These are phyloP conservation scores for Cisticola juncidis DNA, from an alignment of 2,113 vertebrate species.

Conservation along the genomic window DNA sequence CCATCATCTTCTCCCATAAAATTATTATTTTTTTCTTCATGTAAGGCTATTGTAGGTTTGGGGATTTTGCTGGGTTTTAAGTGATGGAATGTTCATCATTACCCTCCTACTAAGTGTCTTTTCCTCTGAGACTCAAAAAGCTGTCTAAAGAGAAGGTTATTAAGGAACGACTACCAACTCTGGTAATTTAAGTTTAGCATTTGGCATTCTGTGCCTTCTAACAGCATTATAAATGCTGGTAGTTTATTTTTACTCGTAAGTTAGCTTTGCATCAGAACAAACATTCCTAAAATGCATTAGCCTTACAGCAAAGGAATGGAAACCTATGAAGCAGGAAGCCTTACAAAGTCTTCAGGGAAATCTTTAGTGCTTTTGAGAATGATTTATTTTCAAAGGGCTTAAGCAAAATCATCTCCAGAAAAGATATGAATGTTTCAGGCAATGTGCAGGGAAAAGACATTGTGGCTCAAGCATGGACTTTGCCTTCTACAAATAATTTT, in stretches of 20 bases:
- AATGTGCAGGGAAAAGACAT: conserved; percentile 34
- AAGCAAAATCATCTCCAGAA: conserved; percentile 65
- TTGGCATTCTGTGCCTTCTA: conserved; percentile 34
- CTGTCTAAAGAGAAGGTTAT: not conserved
- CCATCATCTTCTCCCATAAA: not conserved
- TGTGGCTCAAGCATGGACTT: not conserved
- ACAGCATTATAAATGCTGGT: conserved; percentile 18
- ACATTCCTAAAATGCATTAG: conserved; percentile 71
- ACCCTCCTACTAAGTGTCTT: not conserved
- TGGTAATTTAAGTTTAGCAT: conserved; percentile 10
- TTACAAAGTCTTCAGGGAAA: conserved; percentile 68
- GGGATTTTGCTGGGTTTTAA: not conserved
- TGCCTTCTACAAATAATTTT: conserved; percentile 15
- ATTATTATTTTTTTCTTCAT: not conserved
- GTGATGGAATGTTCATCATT: not conserved
- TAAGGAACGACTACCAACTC: not conserved
- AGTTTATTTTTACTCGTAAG: conserved; percentile 60
- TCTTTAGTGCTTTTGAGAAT: conserved; percentile 75
- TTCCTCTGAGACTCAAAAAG: conserved; percentile 4
- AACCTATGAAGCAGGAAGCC: conserved; percentile 70
- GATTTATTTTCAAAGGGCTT: conserved; percentile 74
- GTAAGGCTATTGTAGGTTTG: not conserved
- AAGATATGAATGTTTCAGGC: conserved; percentile 61
- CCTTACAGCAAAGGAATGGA: conserved; percentile 61
- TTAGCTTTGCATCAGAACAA: conserved; percentile 71